A percentile compares a stretch with the other conserved stretches of the same genome.
These are phyloP conservation scores for Enteromius radiatus DNA, from an alignment of 2,797 vertebrate genomes.

Conservation along the genomic window DNA sequence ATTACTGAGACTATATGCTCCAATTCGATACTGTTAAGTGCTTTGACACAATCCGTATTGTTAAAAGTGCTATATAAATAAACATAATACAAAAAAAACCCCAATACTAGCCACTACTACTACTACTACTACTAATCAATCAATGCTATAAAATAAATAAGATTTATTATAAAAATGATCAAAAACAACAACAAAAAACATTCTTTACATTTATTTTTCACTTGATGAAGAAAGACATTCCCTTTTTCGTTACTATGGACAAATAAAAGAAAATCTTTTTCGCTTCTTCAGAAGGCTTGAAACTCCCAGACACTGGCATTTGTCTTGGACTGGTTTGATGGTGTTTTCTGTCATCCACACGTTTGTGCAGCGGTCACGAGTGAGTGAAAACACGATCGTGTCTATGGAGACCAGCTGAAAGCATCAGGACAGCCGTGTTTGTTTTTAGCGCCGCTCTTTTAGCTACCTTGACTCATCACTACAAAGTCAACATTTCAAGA, in stretches of 20 bases:
- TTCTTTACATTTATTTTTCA: too few relatives aligned
- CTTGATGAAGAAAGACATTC: not conserved
- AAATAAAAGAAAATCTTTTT: not conserved
- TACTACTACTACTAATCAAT: not conserved
- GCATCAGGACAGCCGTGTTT: constrained; percentile 41
- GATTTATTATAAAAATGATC: too few relatives aligned
- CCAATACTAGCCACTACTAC: too few relatives aligned
- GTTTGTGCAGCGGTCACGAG: constrained; percentile 68
- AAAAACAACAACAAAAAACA: too few relatives aligned
- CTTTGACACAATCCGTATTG: too few relatives aligned
- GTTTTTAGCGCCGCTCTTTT: not conserved
- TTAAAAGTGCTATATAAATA: too few relatives aligned
- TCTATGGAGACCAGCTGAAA: constrained; percentile 47
- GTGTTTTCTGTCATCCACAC: constrained; percentile 62
- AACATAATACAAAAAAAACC: not conserved
- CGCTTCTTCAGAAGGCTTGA: constrained; percentile 4
- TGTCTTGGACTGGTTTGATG: constrained; percentile 1
- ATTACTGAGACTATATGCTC: too few relatives aligned
- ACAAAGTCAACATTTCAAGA: constrained; percentile 52
- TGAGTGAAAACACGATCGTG: constrained; percentile 68
- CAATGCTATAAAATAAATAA: too few relatives aligned
- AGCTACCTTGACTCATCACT: constrained; percentile 28
- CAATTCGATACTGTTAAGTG: too few relatives aligned
- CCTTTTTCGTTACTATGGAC: not conserved
- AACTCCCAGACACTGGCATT: not conserved